These are phyloP conservation scores for Ricordea florida DNA, from an alignment of 92 coral and sea anemone species.

Conservation along the genomic window DNA sequence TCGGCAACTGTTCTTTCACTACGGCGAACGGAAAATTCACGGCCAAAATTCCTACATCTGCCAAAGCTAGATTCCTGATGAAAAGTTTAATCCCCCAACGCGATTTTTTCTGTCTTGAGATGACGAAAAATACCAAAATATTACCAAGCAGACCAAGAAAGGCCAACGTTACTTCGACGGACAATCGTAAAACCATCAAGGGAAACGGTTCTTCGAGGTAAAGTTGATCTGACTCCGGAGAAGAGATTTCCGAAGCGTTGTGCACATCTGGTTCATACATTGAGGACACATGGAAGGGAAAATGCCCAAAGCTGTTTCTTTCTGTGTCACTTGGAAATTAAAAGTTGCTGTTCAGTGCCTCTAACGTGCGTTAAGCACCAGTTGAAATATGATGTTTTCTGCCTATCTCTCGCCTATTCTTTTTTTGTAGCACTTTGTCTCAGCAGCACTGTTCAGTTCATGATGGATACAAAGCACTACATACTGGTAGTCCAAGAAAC, in stretches of 20 bases:
- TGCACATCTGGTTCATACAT: background rate
- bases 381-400: too few relatives aligned
- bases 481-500: too few relatives aligned
- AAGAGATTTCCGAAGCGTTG: background rate
- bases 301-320: too few relatives aligned
- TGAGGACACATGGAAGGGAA: too few relatives aligned
- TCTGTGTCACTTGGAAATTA: too few relatives aligned
- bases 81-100: slow-evolving; percentile 58
- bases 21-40: slow-evolving; percentile 75
- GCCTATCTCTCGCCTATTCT: background rate
- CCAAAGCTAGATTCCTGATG: slow-evolving; percentile 83
- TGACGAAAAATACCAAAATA: slow-evolving; percentile 49
- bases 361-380: too few relatives aligned
- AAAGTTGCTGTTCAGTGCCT: too few relatives aligned
- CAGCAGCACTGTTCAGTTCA: background rate
- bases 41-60: slow-evolving; percentile 79
- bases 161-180: slow-evolving; percentile 57
- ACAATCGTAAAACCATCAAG: slow-evolving; percentile 43
- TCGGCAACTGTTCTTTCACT: slow-evolving; percentile 61
- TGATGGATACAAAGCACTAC: background rate
- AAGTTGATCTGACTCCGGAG: background rate
- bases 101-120: slow-evolving; percentile 44
- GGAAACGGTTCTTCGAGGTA: slow-evolving; percentile 53
- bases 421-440: background rate
- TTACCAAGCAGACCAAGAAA: slow-evolving; percentile 80